Evolutionary conservation across 2,113 vertebrate genomes (phyloP).

Genomic region (Rhynchopsitta pachyrhyncha): DNA sequence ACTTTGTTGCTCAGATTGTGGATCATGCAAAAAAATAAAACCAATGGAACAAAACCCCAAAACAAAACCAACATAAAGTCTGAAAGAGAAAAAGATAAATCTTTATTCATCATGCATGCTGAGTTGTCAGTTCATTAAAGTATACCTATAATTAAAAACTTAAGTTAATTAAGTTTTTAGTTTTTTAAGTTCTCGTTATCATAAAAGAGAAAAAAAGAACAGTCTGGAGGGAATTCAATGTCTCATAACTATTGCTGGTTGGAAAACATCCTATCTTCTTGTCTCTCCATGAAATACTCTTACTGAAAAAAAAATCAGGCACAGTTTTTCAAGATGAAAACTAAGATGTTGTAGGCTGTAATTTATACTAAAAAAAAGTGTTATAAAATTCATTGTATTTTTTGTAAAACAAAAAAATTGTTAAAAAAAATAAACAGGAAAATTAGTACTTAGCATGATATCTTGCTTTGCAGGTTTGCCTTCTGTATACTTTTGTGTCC

Average conservation of each 20-base stretch:
- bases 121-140: conserved; percentile 59
- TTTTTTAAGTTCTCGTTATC: conserved; percentile 49
- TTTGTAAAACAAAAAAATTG: neutral
- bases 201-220: conserved; percentile 30
- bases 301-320: neutral
- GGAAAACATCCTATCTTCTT: neutral
- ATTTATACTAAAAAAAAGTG: neutral
- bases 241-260: neutral
- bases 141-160: conserved; percentile 64
- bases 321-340: neutral
- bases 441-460: neutral
- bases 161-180: conserved; percentile 55
- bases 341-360: neutral
- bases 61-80: conserved; percentile 32
- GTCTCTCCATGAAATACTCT: neutral
- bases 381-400: neutral
- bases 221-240: neutral
- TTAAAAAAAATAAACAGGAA: neutral
- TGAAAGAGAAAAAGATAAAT: conserved; percentile 39
- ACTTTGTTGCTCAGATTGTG: neutral
- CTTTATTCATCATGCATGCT: conserved; percentile 50
- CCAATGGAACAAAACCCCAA: neutral
- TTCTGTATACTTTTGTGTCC: neutral
- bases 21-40: neutral
- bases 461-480: neutral